phyloP scores from a whole-genome alignment of 2,797 vertebrate genomes.

The Allobates femoralis region DNA sequence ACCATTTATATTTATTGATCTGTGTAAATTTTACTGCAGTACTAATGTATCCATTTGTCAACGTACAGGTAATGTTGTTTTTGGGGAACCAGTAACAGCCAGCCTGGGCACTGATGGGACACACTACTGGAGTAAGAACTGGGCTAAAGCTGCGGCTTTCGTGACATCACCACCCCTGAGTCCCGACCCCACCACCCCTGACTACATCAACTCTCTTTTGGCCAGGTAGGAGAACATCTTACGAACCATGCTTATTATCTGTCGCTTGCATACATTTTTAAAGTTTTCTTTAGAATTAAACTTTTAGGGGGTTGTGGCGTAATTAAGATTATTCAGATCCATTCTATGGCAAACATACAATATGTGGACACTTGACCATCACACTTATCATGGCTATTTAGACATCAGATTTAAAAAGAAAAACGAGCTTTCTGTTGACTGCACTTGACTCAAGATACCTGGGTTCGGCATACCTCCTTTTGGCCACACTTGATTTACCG shows the following conservation, averaged over 20 bases:
- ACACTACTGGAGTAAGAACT: conserved; percentile 99
- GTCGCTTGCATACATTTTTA: neutral
- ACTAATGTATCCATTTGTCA: neutral
- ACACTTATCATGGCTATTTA: too few species aligned
- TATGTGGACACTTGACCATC: too few species aligned
- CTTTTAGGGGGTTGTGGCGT: neutral
- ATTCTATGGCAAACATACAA: too few species aligned
- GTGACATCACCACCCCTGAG: conserved; percentile 96
- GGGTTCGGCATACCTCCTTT: too few species aligned
- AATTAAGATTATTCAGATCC: too few species aligned
- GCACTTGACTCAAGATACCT: too few species aligned
- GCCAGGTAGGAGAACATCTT: conserved; percentile 81
- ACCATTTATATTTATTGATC: neutral
- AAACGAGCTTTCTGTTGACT: too few species aligned
- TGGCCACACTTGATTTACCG: too few species aligned
- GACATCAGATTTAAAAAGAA: too few species aligned
- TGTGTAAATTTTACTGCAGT: neutral
- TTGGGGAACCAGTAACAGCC: conserved; percentile 95
- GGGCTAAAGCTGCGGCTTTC: conserved; percentile 96
- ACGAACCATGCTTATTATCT: neutral
- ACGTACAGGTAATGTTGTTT: conserved; percentile 90
- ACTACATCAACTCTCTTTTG: conserved; percentile 94
- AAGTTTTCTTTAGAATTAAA: neutral
- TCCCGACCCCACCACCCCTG: conserved; percentile 95
- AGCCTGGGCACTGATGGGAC: conserved; percentile 96